phyloP scores from a whole-genome alignment of 1,140 invertebrate genomes.

The Caenorhabditis tropicalis region DNA sequence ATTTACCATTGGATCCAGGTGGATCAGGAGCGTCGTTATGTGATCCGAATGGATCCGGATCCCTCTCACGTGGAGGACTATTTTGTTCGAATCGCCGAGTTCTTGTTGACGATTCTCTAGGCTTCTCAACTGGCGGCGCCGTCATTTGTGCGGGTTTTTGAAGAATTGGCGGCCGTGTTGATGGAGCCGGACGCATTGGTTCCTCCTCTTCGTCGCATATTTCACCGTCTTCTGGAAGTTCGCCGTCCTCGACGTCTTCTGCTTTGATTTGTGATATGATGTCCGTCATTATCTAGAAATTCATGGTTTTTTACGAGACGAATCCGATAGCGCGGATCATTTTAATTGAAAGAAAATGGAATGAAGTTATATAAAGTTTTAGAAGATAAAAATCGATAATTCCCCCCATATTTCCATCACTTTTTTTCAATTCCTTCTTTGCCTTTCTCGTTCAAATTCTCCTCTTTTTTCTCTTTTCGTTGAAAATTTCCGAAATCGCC shows the following conservation, averaged over 20 bases:
- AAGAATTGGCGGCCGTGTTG: not conserved
- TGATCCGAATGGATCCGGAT: conserved; percentile 35
- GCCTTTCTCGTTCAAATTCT: not conserved
- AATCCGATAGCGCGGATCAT: too few species aligned
- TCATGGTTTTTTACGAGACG: not conserved
- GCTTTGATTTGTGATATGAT: conserved; percentile 2
- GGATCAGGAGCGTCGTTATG: conserved; percentile 4
- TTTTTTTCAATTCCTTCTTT: not conserved
- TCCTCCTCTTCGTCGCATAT: conserved; percentile 69
- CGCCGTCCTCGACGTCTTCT: conserved; percentile 63
- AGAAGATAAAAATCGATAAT: too few species aligned
- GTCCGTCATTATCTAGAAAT: conserved; percentile 13
- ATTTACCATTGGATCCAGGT: not conserved
- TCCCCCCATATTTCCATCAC: not conserved
- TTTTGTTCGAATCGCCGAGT: not conserved
- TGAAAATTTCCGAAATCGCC: not conserved
- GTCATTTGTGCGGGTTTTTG: not conserved
- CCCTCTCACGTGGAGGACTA: conserved; percentile 16
- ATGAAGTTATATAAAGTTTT: too few species aligned
- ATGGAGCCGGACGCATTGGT: not conserved
- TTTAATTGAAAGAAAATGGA: too few species aligned
- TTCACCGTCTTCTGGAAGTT: conserved; percentile 69
- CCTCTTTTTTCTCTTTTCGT: not conserved
- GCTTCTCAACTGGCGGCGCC: not conserved
- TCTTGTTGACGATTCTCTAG: not conserved